A percentile compares a stretch with the other conserved stretches of the same genome.
Evolutionary conservation across 2,113 vertebrate genomes (phyloP).

Genomic region (Phocoena sinus): DNA sequence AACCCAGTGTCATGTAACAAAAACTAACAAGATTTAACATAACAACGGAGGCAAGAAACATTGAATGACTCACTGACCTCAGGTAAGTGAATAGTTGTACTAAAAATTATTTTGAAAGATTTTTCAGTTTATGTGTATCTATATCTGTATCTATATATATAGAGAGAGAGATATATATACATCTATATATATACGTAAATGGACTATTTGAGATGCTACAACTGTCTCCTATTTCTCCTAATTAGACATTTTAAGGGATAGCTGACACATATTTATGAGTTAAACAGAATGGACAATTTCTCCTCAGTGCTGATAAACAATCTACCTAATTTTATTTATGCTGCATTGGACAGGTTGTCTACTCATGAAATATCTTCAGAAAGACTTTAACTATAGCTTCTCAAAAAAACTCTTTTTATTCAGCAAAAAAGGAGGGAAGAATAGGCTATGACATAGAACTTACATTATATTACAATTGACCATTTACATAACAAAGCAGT

Average conservation of each 20-base stretch:
- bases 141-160: not conserved
- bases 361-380: not conserved
- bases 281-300: not conserved
- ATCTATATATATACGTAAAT: fast-evolving
- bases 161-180: not conserved
- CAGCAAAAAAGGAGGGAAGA: not conserved
- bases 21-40: not conserved
- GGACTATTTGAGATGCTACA: not conserved
- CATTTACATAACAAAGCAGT: not conserved
- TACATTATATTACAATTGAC: not conserved
- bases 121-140: not conserved
- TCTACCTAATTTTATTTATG: not conserved
- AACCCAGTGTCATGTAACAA: not conserved
- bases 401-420: not conserved
- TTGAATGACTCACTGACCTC: not conserved
- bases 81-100: not conserved
- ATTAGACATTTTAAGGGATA: not conserved
- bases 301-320: not conserved
- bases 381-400: not conserved
- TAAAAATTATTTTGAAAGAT: not conserved
- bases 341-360: not conserved
- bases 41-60: not conserved
- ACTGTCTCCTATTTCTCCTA: not conserved
- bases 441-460: not conserved
- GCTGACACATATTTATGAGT: not conserved